Percentiles rank a stretch among this genome's conserved stretches.
These are phyloP conservation scores for Philonicus albiceps DNA, from an alignment of 2,888 invertebrate genomes.

Conservation along the genomic window DNA sequence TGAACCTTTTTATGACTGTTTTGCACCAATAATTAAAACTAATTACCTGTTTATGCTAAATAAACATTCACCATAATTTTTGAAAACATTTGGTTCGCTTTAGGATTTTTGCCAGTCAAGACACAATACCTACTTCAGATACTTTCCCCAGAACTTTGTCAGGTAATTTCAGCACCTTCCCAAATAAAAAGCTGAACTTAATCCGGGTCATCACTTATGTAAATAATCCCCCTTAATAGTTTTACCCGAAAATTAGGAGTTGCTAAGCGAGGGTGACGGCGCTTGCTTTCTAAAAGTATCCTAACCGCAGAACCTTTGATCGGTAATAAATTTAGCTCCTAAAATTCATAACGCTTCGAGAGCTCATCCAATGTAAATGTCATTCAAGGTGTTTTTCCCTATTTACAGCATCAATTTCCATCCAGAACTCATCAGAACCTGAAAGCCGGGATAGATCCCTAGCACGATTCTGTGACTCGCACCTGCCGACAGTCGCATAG, in stretches of 20 bases:
- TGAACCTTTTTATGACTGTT: too few relatives aligned
- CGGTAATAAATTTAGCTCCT: background rate
- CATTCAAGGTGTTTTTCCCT: slow-evolving; percentile 2
- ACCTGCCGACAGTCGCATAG: background rate
- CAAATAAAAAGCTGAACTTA: background rate
- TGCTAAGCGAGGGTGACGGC: background rate
- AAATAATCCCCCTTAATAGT: background rate
- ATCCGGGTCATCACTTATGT: background rate
- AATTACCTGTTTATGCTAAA: too few relatives aligned
- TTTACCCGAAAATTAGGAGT: background rate
- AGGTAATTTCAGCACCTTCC: background rate
- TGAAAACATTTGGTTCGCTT: too few relatives aligned
- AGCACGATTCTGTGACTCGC: background rate
- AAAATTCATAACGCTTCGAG: background rate
- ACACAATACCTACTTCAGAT: too few relatives aligned
- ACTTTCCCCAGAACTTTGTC: background rate
- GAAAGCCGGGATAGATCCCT: background rate
- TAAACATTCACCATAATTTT: too few relatives aligned
- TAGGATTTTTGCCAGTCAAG: too few relatives aligned
- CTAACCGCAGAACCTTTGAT: background rate
- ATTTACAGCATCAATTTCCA: slow-evolving; percentile 16
- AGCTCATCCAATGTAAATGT: background rate
- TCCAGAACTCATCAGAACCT: background rate
- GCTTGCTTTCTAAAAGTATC: background rate
- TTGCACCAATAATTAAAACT: too few relatives aligned